phyloP scores from a whole-genome alignment of 2,888 invertebrate species.

The Andrena praecox region DNA sequence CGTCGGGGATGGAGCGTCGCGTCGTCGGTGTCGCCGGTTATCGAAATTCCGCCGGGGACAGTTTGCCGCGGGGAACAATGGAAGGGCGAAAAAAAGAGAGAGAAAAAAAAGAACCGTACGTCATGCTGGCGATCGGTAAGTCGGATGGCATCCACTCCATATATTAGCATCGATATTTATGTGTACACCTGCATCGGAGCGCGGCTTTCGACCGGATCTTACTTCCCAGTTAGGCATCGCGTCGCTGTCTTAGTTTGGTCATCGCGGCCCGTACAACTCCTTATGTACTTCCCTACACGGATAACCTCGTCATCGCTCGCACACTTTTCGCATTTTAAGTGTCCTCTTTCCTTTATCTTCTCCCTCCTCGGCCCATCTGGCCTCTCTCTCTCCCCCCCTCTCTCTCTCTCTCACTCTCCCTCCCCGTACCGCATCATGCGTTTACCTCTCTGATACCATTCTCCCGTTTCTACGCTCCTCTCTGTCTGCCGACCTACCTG shows the following conservation, averaged over 20 bases:
- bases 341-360: conserved; percentile 66
- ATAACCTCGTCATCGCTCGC: conserved; percentile 84
- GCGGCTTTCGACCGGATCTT: conserved; percentile 83
- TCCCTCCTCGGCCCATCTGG: conserved; percentile 34
- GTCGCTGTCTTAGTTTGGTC: conserved; percentile 84
- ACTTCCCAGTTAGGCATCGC: conserved; percentile 84
- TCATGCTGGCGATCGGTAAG: conserved; percentile 67
- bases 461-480: conserved; percentile 55
- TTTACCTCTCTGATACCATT: conserved; percentile 55
- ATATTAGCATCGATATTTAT: conserved; percentile 84
- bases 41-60: conserved; percentile 57
- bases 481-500: conserved; percentile 54
- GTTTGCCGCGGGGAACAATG: conserved; percentile 53
- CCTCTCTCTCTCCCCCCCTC: conserved; percentile 40
- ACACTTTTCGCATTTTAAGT: conserved; percentile 84
- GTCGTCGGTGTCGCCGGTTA: conserved; percentile 48
- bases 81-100: conserved; percentile 39
- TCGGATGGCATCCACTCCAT: conserved; percentile 76
- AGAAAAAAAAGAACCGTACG: conserved; percentile 53
- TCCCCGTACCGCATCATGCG: conserved; percentile 31
- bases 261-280: conserved; percentile 82
- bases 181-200: conserved; percentile 83
- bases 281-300: conserved; percentile 83
- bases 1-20: conserved; percentile 4
- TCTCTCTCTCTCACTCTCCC: conserved; percentile 49